Conservation (phyloP, 2,888 invertebrate genomes). For the Andrena fulva region DNA sequence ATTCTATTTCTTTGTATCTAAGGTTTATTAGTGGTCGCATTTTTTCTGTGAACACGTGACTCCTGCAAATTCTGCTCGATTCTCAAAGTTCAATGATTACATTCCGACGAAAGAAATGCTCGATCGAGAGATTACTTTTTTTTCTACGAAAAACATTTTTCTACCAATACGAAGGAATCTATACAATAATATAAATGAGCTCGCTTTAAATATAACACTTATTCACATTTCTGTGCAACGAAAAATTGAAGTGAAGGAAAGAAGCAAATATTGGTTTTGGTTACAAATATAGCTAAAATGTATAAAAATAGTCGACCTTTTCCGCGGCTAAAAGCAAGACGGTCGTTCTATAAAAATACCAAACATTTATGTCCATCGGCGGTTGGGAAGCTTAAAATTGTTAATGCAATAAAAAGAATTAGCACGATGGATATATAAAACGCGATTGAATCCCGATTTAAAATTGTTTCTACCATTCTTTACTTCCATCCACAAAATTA, state of each 20-base stretch:
- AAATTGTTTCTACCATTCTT: conserved; percentile 7
- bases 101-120: background rate
- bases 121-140: background rate
- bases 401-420: background rate
- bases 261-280: background rate
- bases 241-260: background rate
- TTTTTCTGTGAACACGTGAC: background rate
- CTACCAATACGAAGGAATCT: too few species aligned
- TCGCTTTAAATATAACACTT: background rate
- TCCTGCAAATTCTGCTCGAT: background rate
- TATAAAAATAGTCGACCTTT: conserved; percentile 3
- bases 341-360: conserved; percentile 16
- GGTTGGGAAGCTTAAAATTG: background rate
- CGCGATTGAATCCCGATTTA: background rate
- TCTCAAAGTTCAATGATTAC: background rate
- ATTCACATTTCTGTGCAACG: background rate
- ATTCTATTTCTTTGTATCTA: background rate
- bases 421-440: background rate
- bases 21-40: conserved; percentile 1
- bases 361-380: background rate
- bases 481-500: background rate
- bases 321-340: background rate
- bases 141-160: too few species aligned
- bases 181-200: background rate
- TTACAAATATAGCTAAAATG: background rate